Evolutionary conservation across 2,797 vertebrate genomes (phyloP), one percentile per base, ranked within the genome.

Genomic region (Leptatherina wallacei): DNA sequence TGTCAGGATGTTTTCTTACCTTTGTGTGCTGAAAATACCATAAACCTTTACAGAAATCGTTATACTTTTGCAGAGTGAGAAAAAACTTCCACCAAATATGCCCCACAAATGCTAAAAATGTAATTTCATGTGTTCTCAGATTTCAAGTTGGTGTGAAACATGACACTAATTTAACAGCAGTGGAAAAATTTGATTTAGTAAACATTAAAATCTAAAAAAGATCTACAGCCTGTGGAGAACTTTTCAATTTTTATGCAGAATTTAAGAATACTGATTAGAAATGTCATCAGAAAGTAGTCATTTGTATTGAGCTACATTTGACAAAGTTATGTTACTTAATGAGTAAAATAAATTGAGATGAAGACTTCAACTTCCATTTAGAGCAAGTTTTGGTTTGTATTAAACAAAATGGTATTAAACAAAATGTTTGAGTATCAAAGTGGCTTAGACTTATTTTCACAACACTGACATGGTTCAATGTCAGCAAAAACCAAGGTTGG

Each of bases 51-150:
- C 55, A 38, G 32, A 74, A 38, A 40, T 55, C 2, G 22, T 29
- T 47, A 11, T 12, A 63, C 33, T 69, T 65, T 10, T 55, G 35
- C 29, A 5, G 16, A 4, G 29, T 18, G 14, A 42, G 24, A 29
- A 56, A 49, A 40, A 59, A 30, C 27, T 59, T 57, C 0, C 47
- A 69, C 62, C 13, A 54, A 40, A 60, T 54, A 69, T 20, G 22
- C 42, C 57, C 67, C 36, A 65, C 20, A 47, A 47, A 2, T n/a
- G 20, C 18, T 47, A 1, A 20, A 8, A 30, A 51, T 65, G 63
- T 69, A 33, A 66, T 69, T 77, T 51, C 2, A 61, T 68, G 61
- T 51, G 1, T 32, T 61, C 69, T 79, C 60, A 27, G 24, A 27
- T 27, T 27, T 27, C 24, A 27, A 27, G 24, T 27, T 27, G 2